These are phyloP conservation scores for Lordiphosa clarofinis DNA, from an alignment of 1,140 invertebrate species.

Conservation along the genomic window DNA sequence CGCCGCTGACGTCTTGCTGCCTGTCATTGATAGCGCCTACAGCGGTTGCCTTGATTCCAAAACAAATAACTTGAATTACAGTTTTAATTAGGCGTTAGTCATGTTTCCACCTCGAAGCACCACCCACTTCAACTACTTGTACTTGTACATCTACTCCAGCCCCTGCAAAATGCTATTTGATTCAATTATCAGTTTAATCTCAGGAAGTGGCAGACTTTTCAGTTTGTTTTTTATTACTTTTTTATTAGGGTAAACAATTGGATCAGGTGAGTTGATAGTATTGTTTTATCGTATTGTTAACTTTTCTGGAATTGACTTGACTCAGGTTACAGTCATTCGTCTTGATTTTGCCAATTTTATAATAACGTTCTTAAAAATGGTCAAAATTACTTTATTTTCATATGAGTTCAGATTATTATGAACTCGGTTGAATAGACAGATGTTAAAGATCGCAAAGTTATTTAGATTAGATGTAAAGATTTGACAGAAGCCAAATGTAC, in stretches of 20 bases:
- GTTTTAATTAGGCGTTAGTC: slow-evolving; percentile 40
- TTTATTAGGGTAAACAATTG: slow-evolving; percentile 17
- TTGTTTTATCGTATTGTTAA: too few species aligned
- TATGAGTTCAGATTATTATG: too few species aligned
- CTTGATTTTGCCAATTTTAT: too few species aligned
- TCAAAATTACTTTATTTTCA: too few species aligned
- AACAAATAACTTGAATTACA: slow-evolving; percentile 46
- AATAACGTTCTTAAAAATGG: too few species aligned
- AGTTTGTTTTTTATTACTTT: neutral
- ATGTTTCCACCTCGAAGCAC: slow-evolving; percentile 1
- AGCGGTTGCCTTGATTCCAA: slow-evolving; percentile 38
- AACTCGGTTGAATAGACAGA: too few species aligned
- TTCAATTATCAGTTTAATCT: slow-evolving; percentile 29
- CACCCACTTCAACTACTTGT: neutral
- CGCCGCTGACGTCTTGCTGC: neutral
- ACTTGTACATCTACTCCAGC: neutral
- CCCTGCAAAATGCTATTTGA: slow-evolving; percentile 2
- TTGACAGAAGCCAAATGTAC: too few species aligned
- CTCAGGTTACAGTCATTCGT: too few species aligned
- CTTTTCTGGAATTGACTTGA: too few species aligned
- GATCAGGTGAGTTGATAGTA: neutral
- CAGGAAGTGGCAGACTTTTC: slow-evolving; percentile 2
- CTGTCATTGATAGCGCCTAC: slow-evolving; percentile 41
- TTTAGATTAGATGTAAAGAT: too few species aligned
- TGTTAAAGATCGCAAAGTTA: too few species aligned